Evolutionary conservation across 2,797 vertebrate species (phyloP).

Genomic region (Euphonia xanthogaster): DNA sequence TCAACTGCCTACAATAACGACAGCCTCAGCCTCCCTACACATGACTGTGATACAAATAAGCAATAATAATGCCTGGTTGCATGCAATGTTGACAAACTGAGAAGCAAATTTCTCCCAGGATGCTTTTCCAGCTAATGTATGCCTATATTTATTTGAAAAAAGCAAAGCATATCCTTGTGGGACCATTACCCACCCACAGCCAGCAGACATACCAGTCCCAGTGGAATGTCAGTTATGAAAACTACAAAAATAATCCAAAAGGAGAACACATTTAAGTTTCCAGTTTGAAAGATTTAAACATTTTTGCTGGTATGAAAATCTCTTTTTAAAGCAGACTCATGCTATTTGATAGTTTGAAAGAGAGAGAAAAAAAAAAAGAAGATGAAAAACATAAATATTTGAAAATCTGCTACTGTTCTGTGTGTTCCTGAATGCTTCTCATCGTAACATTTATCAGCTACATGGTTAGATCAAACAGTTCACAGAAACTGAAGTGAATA

Average conservation of each 20-base stretch:
- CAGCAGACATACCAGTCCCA: neutral
- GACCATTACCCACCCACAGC: neutral
- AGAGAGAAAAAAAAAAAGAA: neutral
- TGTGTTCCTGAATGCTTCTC: neutral
- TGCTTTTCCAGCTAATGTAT: neutral
- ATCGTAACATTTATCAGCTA: slow-evolving; percentile 32
- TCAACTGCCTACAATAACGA: neutral
- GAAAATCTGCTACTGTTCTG: slow-evolving; percentile 6
- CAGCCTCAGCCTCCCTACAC: neutral
- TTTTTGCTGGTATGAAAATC: neutral
- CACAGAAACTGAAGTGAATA: neutral
- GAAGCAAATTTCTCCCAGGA: neutral
- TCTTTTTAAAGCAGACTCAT: neutral
- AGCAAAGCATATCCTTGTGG: neutral
- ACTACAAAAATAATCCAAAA: slow-evolving; percentile 15
- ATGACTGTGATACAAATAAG: neutral
- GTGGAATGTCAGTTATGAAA: slow-evolving; percentile 9
- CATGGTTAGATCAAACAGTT: neutral
- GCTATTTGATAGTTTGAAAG: slow-evolving; percentile 5
- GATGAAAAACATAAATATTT: slow-evolving; percentile 56
- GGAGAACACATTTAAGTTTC: neutral
- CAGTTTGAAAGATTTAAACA: slow-evolving; percentile 1
- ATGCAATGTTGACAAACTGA: neutral
- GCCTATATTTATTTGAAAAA: slow-evolving; percentile 27
- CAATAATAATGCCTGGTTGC: neutral